Evolutionary conservation across 2,113 vertebrate species (phyloP).

Genomic region (Boulengeromyrus knoepffleri): DNA sequence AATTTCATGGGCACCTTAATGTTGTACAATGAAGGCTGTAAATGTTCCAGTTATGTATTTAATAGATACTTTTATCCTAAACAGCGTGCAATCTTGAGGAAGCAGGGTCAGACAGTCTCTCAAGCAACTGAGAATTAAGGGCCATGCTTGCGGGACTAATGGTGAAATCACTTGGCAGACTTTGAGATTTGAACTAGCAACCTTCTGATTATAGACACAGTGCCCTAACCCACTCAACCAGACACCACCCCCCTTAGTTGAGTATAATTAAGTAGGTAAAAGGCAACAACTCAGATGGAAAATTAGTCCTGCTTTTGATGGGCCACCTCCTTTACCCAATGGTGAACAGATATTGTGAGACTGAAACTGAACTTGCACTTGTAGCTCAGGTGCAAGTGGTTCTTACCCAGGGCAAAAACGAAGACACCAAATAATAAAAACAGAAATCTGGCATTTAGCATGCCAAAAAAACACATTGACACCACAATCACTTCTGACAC

Average conservation of each 20-base stretch:
- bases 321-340: background rate
- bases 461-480: background rate
- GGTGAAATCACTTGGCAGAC: background rate
- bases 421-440: background rate
- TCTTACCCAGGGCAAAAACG: background rate
- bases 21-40: background rate
- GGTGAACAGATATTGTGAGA: background rate
- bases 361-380: background rate
- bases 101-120: background rate
- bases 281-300: background rate
- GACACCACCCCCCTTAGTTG: background rate
- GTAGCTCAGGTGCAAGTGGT: background rate
- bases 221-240: background rate
- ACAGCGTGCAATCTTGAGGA: background rate
- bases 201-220: background rate
- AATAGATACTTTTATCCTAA: background rate
- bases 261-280: background rate
- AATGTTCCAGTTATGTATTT: background rate
- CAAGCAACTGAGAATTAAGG: background rate
- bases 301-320: background rate
- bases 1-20: background rate
- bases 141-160: background rate
- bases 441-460: background rate
- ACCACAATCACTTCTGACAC: constrained; percentile 27
- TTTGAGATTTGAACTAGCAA: background rate